phyloP scores from a whole-genome alignment of 2,113 vertebrate genomes.

The Gadus chalcogrammus region DNA sequence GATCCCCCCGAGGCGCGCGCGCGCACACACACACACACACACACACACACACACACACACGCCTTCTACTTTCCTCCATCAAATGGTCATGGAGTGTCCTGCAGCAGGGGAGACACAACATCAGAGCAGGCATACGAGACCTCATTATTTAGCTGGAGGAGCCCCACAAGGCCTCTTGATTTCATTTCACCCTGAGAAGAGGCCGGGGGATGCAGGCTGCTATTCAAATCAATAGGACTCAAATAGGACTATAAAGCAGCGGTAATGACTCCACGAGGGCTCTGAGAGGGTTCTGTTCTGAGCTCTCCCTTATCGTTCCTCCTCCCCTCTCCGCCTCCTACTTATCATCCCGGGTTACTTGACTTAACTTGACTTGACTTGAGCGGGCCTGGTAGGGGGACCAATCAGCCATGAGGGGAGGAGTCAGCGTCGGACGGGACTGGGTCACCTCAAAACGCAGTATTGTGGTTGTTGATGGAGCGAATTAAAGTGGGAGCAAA shows the following conservation, averaged over 20 bases:
- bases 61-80: conserved; percentile 22
- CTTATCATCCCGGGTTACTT: no score
- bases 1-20: conserved; percentile 13
- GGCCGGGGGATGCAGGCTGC: background rate
- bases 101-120: background rate
- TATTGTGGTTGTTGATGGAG: conserved; percentile 39
- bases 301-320: no score
- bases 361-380: no score
- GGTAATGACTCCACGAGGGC: background rate
- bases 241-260: background rate
- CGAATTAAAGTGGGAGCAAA: conserved; percentile 46
- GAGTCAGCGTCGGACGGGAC: no score
- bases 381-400: no score
- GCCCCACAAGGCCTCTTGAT: background rate
- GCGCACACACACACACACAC: no score
- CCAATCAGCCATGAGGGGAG: no score
- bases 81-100: background rate
- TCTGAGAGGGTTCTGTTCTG: no score
- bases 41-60: no score
- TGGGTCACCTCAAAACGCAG: background rate
- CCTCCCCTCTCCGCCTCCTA: no score
- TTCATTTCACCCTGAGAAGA: background rate
- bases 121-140: background rate
- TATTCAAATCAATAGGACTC: background rate
- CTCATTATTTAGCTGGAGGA: background rate